Evolutionary conservation across 1,140 invertebrate species (phyloP).

Genomic region (Penaeus indicus): DNA sequence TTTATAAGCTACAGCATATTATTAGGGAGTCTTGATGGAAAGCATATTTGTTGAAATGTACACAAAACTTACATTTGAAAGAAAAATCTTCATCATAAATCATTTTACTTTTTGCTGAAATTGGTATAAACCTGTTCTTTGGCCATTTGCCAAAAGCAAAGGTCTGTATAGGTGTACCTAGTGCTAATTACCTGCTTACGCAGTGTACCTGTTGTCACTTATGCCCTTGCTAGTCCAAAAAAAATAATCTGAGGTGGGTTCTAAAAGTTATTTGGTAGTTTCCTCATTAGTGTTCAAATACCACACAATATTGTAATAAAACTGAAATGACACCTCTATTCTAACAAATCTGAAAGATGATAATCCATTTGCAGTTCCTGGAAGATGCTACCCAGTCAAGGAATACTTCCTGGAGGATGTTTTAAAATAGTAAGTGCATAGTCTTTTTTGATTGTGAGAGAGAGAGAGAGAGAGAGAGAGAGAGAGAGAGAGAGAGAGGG

Average conservation of each 20-base stretch:
- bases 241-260: not conserved
- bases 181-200: not conserved
- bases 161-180: no score
- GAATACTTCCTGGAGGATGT: slow-evolving; percentile 88
- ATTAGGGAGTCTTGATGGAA: no score
- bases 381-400: slow-evolving; percentile 83
- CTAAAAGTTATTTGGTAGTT: not conserved
- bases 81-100: no score
- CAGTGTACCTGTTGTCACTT: not conserved
- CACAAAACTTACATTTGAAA: no score
- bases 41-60: no score
- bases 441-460: not conserved
- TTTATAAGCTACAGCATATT: no score
- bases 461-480: not conserved
- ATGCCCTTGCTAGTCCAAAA: not conserved
- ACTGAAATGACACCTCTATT: not conserved
- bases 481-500: no score
- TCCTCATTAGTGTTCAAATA: not conserved
- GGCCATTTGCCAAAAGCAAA: no score
- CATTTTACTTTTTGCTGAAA: no score
- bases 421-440: slow-evolving; percentile 71
- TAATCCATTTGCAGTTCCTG: slow-evolving; percentile 77
- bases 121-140: no score
- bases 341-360: slow-evolving; percentile 11
- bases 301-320: not conserved